Base-by-base conservation (phyloP, 2,797 vertebrate species). In the Microcaecilia unicolor region DNA sequence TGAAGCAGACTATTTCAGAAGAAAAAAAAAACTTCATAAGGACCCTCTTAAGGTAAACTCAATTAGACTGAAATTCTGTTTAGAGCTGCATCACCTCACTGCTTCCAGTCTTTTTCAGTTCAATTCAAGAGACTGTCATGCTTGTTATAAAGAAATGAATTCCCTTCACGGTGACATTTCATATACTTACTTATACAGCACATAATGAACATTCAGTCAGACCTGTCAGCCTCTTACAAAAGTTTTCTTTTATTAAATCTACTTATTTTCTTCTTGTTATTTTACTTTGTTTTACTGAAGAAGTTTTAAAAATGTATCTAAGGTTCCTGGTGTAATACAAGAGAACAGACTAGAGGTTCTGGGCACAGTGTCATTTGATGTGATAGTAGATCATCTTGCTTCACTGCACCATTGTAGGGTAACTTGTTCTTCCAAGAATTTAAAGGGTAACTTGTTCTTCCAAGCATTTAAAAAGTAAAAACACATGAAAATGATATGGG, bases 71-170 rank as follows among this genome's bases (percentile, higher is more conserved):
- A 59, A 57, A 57, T 61, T 37, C 37, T 55, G 61, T 44, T 29
- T 49, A 59, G 41, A 40, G 35, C 34, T 51, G 48, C 30, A 37
- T 48, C 42, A 46, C 26, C 37, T 33, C 25, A 31, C 31, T 1
- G 35, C 51, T 55, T 59, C 47, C 62, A 58, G 47, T 59, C 51
- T 58, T 45, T 44, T 43, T 41, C 29, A 8, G 1, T 56, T 51
- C 45, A 11, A 34, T 62, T 65, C 65, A 45, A 41, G 30, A 42
- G 38, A 44, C 42, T 65, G 61, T 67, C 60, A 67, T 15, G 62
- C 67, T 67, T 61, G 61, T 64, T 73, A 73, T 49, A 41, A 42
- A 24, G 64, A 73, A 71, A 73, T 68, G 51, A 73, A 67, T 68
- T 70, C 53, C 47, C 55, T 61, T 65, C 61, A 58, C 55, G 40